Evolutionary conservation across 2,797 vertebrate species (phyloP).

Genomic region (Allobates femoralis): DNA sequence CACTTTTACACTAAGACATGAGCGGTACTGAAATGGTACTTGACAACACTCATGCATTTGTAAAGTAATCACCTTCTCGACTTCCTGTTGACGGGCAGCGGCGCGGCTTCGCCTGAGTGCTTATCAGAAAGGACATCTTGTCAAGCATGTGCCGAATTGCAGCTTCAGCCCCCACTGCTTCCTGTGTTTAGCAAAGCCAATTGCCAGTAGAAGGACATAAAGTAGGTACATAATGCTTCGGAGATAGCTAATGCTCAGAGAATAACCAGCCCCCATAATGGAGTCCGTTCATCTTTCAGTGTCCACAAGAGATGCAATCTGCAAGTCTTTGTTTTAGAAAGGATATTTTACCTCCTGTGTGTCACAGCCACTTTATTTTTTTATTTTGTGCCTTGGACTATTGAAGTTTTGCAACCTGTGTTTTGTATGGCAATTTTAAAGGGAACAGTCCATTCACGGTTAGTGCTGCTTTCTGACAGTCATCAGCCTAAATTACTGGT

Average conservation of each 20-base stretch:
- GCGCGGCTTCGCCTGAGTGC: constrained; percentile 47
- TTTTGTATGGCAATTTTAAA: constrained; percentile 23
- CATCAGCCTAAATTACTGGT: neutral
- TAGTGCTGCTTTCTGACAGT: neutral
- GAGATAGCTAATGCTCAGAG: constrained; percentile 37
- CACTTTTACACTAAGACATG: neutral
- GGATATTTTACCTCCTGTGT: neutral
- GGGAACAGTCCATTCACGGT: constrained; percentile 11
- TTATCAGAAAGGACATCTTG: constrained; percentile 59
- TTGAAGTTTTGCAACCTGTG: constrained; percentile 25
- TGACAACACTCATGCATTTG: constrained; percentile 2
- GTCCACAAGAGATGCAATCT: constrained; percentile 23
- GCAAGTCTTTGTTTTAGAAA: neutral
- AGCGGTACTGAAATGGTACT: neutral
- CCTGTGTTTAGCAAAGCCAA: constrained; percentile 41
- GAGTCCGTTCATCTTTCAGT: constrained; percentile 6
- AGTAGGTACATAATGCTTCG: constrained; percentile 50
- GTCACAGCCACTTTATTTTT: constrained; percentile 20
- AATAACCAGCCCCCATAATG: constrained; percentile 44
- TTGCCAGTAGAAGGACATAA: constrained; percentile 43
- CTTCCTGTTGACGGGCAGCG: constrained; percentile 49
- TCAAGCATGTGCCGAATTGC: constrained; percentile 54
- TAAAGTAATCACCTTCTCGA: constrained; percentile 27
- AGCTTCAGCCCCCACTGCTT: constrained; percentile 45
- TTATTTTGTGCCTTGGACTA: neutral